A percentile compares a stretch with the other conserved stretches of the same genome.
These are phyloP conservation scores for Clunio marinus DNA, from an alignment of 2,888 invertebrate species.

Conservation along the genomic window DNA sequence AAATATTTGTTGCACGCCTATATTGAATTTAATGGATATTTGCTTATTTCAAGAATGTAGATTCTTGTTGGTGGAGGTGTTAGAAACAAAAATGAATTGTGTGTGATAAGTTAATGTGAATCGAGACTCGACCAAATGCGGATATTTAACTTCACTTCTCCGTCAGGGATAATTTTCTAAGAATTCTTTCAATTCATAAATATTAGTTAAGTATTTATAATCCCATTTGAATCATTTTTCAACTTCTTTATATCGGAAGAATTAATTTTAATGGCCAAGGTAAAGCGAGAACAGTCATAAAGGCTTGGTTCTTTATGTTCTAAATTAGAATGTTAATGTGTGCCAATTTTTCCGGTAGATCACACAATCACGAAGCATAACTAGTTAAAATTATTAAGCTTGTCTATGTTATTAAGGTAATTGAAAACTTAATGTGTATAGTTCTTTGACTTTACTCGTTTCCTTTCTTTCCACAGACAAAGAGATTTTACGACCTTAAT, in stretches of 20 bases:
- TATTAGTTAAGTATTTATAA: too few species aligned
- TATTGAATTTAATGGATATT: slow-evolving; percentile 11
- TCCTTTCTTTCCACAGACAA: too few species aligned
- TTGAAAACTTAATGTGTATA: background rate
- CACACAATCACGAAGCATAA: background rate
- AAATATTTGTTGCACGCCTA: slow-evolving; percentile 21
- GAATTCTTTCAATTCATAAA: too few species aligned
- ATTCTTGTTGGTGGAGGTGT: slow-evolving; percentile 14
- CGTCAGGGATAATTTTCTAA: background rate
- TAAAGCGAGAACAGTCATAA: too few species aligned
- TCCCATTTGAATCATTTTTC: too few species aligned
- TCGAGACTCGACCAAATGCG: background rate
- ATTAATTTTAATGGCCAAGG: too few species aligned
- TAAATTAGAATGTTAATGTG: slow-evolving; percentile 12
- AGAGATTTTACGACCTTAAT: too few species aligned
- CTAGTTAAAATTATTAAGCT: background rate
- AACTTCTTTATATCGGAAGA: too few species aligned
- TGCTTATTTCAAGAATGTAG: background rate
- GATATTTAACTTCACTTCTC: background rate
- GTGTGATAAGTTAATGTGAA: background rate
- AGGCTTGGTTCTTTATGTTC: slow-evolving; percentile 13
- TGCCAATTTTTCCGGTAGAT: slow-evolving; percentile 5
- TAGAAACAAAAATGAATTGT: background rate
- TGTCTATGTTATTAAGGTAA: background rate
- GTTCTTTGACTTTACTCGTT: too few species aligned